phyloP scores from a whole-genome alignment of 1,140 invertebrate genomes.

The Lepidurus couesii region DNA sequence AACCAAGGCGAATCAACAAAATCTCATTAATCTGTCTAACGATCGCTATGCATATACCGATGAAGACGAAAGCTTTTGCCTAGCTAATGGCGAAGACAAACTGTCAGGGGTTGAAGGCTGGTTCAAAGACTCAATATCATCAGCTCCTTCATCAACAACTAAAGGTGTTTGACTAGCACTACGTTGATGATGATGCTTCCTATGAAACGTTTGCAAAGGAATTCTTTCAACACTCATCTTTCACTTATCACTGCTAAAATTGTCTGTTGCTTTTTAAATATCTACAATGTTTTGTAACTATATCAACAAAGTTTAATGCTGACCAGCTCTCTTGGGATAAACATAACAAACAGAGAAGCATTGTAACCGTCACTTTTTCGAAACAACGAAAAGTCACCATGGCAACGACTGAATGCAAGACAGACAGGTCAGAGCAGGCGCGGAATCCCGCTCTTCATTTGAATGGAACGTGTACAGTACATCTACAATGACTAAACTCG shows the following conservation, averaged over 20 bases:
- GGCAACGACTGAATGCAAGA: too few species aligned
- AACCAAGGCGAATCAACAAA: background rate
- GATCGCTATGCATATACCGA: background rate
- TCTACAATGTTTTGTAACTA: too few species aligned
- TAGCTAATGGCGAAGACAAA: background rate
- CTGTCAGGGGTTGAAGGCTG: background rate
- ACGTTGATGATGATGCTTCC: background rate
- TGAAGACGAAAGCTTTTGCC: background rate
- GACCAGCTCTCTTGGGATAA: too few species aligned
- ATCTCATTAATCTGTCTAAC: background rate
- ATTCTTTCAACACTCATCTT: background rate
- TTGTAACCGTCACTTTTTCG: too few species aligned
- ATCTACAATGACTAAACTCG: too few species aligned
- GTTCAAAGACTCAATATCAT: background rate
- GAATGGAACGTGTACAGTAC: too few species aligned
- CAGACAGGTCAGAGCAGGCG: too few species aligned
- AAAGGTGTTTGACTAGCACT: slow-evolving; percentile 14
- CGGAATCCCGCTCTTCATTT: too few species aligned
- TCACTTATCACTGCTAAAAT: background rate
- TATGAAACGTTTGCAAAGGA: background rate
- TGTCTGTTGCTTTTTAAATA: background rate
- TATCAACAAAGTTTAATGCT: too few species aligned
- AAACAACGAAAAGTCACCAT: too few species aligned
- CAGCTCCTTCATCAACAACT: background rate
- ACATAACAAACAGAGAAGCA: too few species aligned